Evolutionary conservation across 2,888 invertebrate species (phyloP).

Genomic region (Heliconius charithonia): DNA sequence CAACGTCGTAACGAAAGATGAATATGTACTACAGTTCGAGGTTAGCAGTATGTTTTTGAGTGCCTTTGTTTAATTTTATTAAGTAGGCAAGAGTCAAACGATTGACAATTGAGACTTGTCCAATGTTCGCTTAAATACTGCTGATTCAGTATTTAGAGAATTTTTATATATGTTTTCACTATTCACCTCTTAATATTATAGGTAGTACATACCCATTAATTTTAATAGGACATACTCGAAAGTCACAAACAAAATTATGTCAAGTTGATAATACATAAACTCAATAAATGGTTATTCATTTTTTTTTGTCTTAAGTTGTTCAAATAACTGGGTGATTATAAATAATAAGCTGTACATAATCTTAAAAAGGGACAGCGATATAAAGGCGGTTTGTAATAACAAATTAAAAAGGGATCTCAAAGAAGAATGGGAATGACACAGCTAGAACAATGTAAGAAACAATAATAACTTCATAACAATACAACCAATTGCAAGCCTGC

Average conservation of each 20-base stretch:
- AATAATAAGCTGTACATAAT: not conserved
- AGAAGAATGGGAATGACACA: slow-evolving; percentile 36
- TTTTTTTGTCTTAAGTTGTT: too few relatives aligned
- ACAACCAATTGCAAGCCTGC: slow-evolving; percentile 42
- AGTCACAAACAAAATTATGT: too few relatives aligned
- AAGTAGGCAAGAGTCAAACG: not conserved
- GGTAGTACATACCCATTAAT: too few relatives aligned
- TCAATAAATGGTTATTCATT: too few relatives aligned
- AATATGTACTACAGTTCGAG: not conserved
- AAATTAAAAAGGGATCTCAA: slow-evolving; percentile 26
- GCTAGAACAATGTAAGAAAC: slow-evolving; percentile 41
- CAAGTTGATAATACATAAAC: too few relatives aligned
- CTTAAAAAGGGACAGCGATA: not conserved
- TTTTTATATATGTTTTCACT: too few relatives aligned
- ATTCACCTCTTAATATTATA: too few relatives aligned
- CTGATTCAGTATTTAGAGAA: too few relatives aligned
- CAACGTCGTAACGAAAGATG: slow-evolving; percentile 16
- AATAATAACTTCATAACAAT: slow-evolving; percentile 47
- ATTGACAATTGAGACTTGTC: not conserved
- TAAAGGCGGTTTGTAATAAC: slow-evolving; percentile 11
- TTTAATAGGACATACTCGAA: too few relatives aligned
- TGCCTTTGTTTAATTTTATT: slow-evolving; percentile 8
- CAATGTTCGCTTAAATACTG: not conserved
- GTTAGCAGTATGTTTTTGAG: not conserved
- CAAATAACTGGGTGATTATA: not conserved